Evolutionary conservation across 2,888 invertebrate genomes (phyloP).

Genomic region (Pedicia rivosa): DNA sequence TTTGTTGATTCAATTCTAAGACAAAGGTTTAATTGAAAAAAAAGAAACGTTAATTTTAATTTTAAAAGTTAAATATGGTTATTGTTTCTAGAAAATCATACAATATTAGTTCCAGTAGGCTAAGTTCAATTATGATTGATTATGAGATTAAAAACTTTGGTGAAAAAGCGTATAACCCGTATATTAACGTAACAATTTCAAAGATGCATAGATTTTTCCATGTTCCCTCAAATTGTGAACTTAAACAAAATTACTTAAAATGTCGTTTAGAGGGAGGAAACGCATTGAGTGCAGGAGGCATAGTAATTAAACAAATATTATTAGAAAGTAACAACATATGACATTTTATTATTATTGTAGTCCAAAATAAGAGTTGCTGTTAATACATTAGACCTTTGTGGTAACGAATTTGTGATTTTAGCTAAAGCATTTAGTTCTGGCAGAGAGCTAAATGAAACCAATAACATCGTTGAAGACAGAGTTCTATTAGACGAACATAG

Average conservation of each 20-base stretch:
- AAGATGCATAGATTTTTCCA: constrained; percentile 25
- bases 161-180: constrained; percentile 34
- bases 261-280: constrained; percentile 4
- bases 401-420: constrained; percentile 19
- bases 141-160: constrained; percentile 30
- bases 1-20: no score
- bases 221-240: constrained; percentile 24
- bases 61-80: no score
- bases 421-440: constrained; percentile 29
- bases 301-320: no score
- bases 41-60: constrained; percentile 18
- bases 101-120: background rate
- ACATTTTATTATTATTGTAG: background rate
- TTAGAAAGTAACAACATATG: no score
- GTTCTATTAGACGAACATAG: constrained; percentile 24
- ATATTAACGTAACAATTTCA: constrained; percentile 31
- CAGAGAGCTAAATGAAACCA: constrained; percentile 19
- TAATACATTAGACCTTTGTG: constrained; percentile 10
- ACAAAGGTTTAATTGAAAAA: no score
- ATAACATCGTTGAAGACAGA: constrained; percentile 20
- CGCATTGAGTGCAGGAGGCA: background rate
- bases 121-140: constrained; percentile 23
- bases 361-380: no score
- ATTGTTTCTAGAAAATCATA: no score
- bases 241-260: background rate